Percentiles rank a stretch among this genome's conserved stretches.
Conservation (phyloP, 2,113 vertebrate genomes). For the Anguilla japonica region DNA sequence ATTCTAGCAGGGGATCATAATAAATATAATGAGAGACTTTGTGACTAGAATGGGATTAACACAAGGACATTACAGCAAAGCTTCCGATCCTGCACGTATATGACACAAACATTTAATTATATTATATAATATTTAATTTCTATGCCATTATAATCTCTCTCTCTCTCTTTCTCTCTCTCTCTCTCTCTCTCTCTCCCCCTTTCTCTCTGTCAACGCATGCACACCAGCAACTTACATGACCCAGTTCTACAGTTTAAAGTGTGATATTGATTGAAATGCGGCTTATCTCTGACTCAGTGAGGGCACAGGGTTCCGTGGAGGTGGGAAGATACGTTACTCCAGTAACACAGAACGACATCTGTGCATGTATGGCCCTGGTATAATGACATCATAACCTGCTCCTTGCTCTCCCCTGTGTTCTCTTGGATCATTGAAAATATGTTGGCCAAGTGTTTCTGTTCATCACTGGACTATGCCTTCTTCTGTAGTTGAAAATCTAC, state of each 20-base stretch:
- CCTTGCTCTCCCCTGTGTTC: not conserved
- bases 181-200: slow-evolving; percentile 10
- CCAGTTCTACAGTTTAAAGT: slow-evolving; percentile 18
- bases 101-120: not conserved
- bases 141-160: slow-evolving; percentile 16
- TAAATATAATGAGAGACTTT: not conserved
- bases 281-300: slow-evolving; percentile 43
- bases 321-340: not conserved
- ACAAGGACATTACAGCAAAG: not conserved
- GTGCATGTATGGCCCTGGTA: not conserved
- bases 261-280: slow-evolving; percentile 18
- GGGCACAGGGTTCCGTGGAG: not conserved
- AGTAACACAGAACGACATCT: not conserved
- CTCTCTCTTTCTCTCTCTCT: slow-evolving; percentile 38
- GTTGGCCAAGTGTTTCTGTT: not conserved
- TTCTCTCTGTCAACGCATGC: not conserved
- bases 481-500: not conserved
- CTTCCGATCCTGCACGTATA: not conserved
- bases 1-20: not conserved
- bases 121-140: too few relatives aligned
- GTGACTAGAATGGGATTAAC: not conserved
- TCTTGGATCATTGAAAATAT: not conserved
- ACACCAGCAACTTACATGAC: not conserved
- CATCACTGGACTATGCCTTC: too few relatives aligned
- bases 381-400: not conserved